phyloP scores from a whole-genome alignment of 2,797 vertebrate genomes.

The Onychomys arenicola region DNA sequence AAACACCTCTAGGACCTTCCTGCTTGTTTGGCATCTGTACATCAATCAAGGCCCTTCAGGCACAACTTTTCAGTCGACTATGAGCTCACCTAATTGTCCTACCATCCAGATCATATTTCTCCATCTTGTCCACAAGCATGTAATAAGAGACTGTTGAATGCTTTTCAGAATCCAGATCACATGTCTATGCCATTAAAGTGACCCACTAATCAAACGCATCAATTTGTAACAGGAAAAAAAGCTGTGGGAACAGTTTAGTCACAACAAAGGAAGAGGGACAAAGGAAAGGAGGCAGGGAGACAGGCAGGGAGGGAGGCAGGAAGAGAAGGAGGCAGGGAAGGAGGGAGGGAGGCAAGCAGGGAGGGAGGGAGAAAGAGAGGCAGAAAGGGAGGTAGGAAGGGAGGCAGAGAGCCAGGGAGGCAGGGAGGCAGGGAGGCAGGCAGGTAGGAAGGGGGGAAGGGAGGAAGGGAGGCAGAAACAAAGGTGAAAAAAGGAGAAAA shows the following conservation, averaged over 20 bases:
- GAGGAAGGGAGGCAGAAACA: neutral
- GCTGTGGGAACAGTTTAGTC: neutral
- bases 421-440: too few relatives aligned
- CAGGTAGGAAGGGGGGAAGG: neutral
- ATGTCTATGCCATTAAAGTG: neutral
- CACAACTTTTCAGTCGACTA: slow-evolving; percentile 27
- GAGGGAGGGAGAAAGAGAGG: too few relatives aligned
- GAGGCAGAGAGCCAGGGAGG: accelerated
- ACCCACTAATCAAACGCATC: slow-evolving; percentile 17
- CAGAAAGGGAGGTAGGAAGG: accelerated
- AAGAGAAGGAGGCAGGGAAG: too few relatives aligned
- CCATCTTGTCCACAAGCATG: neutral
- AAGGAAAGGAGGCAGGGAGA: too few relatives aligned
- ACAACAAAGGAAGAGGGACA: neutral
- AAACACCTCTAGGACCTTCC: neutral
- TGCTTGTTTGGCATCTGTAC: neutral
- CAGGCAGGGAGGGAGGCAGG: accelerated
- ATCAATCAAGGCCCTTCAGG: slow-evolving; percentile 57
- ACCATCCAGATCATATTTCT: neutral
- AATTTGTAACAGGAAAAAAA: neutral
- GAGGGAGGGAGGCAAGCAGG: too few relatives aligned
- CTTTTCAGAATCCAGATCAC: slow-evolving; percentile 31
- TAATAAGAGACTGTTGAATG: slow-evolving; percentile 56
- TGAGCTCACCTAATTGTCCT: slow-evolving; percentile 43
- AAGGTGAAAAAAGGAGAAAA: neutral